These are phyloP conservation scores for Dinoponera quadriceps DNA, from an alignment of 1,140 invertebrate species.

Conservation along the genomic window DNA sequence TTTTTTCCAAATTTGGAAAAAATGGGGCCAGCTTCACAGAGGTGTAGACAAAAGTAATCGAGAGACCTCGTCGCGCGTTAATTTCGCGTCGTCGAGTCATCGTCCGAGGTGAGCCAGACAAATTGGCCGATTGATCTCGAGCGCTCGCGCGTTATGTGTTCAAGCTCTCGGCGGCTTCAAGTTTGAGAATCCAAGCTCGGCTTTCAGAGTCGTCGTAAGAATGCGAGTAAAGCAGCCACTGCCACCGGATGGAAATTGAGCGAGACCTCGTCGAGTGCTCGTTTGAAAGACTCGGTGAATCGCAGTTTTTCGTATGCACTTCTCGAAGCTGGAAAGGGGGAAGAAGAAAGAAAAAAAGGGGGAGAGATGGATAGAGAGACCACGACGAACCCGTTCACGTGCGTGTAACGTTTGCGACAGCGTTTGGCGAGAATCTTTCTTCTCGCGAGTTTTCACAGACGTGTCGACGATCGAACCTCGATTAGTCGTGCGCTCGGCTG, in stretches of 20 bases:
- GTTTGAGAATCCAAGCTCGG: conserved; percentile 71
- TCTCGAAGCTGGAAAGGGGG: not conserved
- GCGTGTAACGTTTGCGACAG: not conserved
- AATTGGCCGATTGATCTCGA: conserved; percentile 21
- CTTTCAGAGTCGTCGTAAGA: not conserved
- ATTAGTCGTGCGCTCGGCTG: not conserved
- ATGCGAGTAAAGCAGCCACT: conserved; percentile 37
- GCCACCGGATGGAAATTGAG: conserved; percentile 38
- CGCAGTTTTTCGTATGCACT: not conserved
- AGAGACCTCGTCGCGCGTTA: conserved; percentile 29
- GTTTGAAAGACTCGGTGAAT: conserved; percentile 27
- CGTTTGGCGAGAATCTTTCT: not conserved
- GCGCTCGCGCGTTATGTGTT: conserved; percentile 57
- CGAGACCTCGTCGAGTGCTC: not conserved
- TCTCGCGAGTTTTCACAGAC: not conserved
- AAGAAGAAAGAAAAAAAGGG: not conserved
- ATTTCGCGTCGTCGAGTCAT: conserved; percentile 34
- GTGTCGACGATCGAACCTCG: not conserved
- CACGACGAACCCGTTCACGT: not conserved
- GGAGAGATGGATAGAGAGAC: too few species aligned
- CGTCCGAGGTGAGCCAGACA: not conserved
- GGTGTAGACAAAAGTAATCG: conserved; percentile 39
- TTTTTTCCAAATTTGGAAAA: too few species aligned
- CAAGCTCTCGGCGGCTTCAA: conserved; percentile 56
- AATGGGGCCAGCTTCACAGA: too few species aligned